phyloP scores from a whole-genome alignment of 1,140 invertebrate species.

The Drosophila kurseongensis region DNA sequence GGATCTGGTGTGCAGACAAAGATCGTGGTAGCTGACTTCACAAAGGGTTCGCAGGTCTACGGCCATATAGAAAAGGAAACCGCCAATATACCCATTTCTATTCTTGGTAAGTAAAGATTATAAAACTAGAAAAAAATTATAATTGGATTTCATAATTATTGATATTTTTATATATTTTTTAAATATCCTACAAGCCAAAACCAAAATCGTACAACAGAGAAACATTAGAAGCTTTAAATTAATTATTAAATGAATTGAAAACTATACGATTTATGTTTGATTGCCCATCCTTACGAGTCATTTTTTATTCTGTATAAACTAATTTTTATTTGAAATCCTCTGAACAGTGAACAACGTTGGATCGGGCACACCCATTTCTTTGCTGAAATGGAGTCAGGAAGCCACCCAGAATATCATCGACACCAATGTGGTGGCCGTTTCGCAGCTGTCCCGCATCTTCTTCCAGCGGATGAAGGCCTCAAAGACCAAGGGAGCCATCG shows the following conservation, averaged over 20 bases:
- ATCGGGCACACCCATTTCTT: constrained; percentile 90
- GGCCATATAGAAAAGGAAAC: constrained; percentile 88
- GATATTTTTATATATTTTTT: too few relatives aligned
- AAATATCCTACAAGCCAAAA: too few relatives aligned
- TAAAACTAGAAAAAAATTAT: neutral
- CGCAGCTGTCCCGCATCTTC: constrained; percentile 92
- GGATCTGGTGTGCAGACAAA: constrained; percentile 88
- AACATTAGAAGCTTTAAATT: too few relatives aligned
- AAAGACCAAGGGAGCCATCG: constrained; percentile 92
- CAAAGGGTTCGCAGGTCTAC: constrained; percentile 88
- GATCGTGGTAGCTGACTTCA: constrained; percentile 92
- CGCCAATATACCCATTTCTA: constrained; percentile 89
- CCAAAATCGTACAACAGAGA: too few relatives aligned
- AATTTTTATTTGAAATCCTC: too few relatives aligned
- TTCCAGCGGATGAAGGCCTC: constrained; percentile 91
- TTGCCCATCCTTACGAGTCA: too few relatives aligned
- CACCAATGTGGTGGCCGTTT: constrained; percentile 93
- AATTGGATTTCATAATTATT: neutral
- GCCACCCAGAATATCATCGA: constrained; percentile 93
- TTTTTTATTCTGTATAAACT: too few relatives aligned
- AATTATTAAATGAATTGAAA: too few relatives aligned
- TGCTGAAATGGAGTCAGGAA: constrained; percentile 89
- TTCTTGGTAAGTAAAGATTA: constrained; percentile 89
- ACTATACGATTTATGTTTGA: too few relatives aligned
- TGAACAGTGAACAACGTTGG: constrained; percentile 95